Conservation (phyloP, 1,140 invertebrate species). For the Ruditapes philippinarum region DNA sequence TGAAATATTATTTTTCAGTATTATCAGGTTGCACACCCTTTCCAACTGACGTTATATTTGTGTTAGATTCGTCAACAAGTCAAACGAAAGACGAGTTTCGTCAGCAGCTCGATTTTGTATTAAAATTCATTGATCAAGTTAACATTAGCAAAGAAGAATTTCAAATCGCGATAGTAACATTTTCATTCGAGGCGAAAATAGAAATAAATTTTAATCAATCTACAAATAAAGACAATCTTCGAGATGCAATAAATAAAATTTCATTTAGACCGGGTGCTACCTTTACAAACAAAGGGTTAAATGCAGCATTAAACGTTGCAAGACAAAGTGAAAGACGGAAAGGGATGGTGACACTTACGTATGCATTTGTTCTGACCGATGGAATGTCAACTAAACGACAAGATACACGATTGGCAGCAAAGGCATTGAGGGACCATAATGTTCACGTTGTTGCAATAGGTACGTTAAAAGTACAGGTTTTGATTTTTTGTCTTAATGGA, state of each 20-base stretch:
- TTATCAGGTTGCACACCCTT: background rate
- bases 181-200: background rate
- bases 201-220: constrained; percentile 18
- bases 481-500: no score
- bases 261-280: constrained; percentile 16
- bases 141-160: background rate
- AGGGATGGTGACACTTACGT: background rate
- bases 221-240: background rate
- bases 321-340: background rate
- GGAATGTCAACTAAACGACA: constrained; percentile 10
- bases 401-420: background rate
- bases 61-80: background rate
- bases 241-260: background rate
- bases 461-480: no score
- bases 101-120: constrained; percentile 58
- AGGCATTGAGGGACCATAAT: background rate
- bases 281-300: constrained; percentile 24
- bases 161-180: no score
- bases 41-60: constrained; percentile 10
- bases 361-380: no score
- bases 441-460: constrained; percentile 34
- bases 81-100: constrained; percentile 49
- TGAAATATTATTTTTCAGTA: no score
- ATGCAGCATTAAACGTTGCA: background rate
- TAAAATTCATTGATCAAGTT: constrained; percentile 21